Conservation (phyloP, 2,113 vertebrate species). For the Pseudorhombus dupliciocellatus region DNA sequence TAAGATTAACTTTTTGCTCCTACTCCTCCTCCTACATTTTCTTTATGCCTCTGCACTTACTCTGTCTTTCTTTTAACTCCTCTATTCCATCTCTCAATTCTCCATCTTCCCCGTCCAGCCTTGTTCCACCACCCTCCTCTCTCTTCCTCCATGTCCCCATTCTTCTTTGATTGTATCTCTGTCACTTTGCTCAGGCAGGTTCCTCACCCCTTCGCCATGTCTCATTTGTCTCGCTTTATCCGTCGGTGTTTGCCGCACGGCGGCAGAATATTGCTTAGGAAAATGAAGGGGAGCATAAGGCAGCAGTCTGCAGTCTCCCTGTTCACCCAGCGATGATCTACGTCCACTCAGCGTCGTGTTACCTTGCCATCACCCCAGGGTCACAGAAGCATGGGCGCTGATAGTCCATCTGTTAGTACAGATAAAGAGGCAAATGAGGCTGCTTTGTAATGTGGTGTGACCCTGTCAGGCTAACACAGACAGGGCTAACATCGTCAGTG, state of each 20-base stretch:
- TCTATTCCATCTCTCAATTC: conserved; percentile 12
- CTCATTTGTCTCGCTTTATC: conserved; percentile 71
- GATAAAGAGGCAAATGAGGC: conserved; percentile 77
- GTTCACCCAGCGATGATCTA: conserved; percentile 76
- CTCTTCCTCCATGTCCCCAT: conserved; percentile 18
- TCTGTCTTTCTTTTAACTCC: conserved; percentile 1
- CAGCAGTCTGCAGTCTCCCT: conserved; percentile 54
- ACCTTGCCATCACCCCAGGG: conserved; percentile 75
- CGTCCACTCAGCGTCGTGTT: conserved; percentile 67
- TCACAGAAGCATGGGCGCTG: conserved; percentile 66
- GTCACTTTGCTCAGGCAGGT: conserved; percentile 48
- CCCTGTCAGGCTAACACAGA: conserved; percentile 65
- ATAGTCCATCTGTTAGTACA: conserved; percentile 77
- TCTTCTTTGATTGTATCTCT: conserved; percentile 49
- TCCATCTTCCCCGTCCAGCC: background rate
- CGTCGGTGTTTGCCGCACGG: conserved; percentile 36
- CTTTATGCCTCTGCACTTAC: conserved; percentile 32
- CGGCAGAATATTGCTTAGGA: conserved; percentile 59
- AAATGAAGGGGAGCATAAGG: conserved; percentile 73
- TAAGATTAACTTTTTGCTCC: conserved; percentile 62
- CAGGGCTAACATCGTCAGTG: conserved; percentile 53
- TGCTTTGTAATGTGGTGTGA: conserved; percentile 71
- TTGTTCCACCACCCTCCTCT: conserved; percentile 1
- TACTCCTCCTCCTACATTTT: conserved; percentile 37
- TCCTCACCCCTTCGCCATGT: conserved; percentile 53